Percentiles rank a stretch among this genome's conserved stretches.
These are phyloP conservation scores for Stylophora pistillata DNA, from an alignment of 64 coral and sea anemone species.

Conservation along the genomic window DNA sequence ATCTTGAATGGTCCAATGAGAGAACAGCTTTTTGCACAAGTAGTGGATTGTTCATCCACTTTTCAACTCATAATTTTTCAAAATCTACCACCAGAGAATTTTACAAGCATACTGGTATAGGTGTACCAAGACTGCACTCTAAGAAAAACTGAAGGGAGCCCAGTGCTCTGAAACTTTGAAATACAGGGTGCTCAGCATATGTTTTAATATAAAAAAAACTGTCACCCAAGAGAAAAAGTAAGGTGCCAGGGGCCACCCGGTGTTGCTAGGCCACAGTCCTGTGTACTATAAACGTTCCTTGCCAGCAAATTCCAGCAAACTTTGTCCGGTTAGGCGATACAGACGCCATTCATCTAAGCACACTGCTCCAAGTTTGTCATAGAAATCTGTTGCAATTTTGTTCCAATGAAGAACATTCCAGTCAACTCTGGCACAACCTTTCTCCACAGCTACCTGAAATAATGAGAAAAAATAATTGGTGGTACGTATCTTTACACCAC, in stretches of 20 bases:
- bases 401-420: slow-evolving; percentile 70
- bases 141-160: no score
- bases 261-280: not conserved
- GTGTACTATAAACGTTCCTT: not conserved
- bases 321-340: slow-evolving; percentile 34
- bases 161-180: no score
- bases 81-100: no score
- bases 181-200: not conserved
- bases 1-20: no score
- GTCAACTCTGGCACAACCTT: slow-evolving; percentile 54
- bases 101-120: not conserved
- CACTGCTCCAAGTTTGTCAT: slow-evolving; percentile 50
- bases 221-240: no score
- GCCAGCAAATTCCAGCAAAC: slow-evolving; percentile 56
- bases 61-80: no score
- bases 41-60: no score
- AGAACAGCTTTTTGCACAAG: no score
- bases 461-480: not conserved
- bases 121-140: no score
- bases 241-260: no score
- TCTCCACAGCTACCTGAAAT: slow-evolving; percentile 58
- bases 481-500: no score
- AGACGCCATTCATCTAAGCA: slow-evolving; percentile 48
- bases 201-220: no score
- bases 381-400: slow-evolving; percentile 56